Conservation (phyloP, 2,797 vertebrate species). For the Novumbra hubbsi region DNA sequence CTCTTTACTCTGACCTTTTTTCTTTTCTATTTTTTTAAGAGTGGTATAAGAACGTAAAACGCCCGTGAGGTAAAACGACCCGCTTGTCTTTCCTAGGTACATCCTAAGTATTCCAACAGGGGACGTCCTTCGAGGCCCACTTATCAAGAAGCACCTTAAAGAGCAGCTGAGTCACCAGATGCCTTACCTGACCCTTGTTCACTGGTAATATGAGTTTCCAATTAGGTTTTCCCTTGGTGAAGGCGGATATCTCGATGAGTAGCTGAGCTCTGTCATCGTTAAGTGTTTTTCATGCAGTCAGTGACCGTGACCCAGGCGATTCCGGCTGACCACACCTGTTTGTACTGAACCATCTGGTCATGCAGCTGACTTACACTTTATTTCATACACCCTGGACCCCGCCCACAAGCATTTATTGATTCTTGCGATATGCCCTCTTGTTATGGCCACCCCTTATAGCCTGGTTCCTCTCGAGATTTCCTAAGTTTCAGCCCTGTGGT, state of each 20-base stretch:
- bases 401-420: too few relatives aligned
- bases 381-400: too few relatives aligned
- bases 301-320: not conserved
- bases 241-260: too few relatives aligned
- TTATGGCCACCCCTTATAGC: too few relatives aligned
- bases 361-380: too few relatives aligned
- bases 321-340: too few relatives aligned
- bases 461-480: too few relatives aligned
- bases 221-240: not conserved
- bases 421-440: too few relatives aligned
- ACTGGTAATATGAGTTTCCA: slow-evolving; percentile 76
- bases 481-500: too few relatives aligned
- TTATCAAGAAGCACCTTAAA: slow-evolving; percentile 77
- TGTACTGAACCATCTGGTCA: too few relatives aligned
- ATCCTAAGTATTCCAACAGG: slow-evolving; percentile 83
- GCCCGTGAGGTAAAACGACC: not conserved
- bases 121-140: slow-evolving; percentile 72
- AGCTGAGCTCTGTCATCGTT: too few relatives aligned
- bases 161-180: slow-evolving; percentile 80
- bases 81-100: slow-evolving; percentile 67
- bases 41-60: not conserved
- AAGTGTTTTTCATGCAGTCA: not conserved
- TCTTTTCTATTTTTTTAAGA: not conserved
- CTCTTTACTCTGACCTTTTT: not conserved
- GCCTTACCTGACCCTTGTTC: slow-evolving; percentile 86